Percentiles rank a stretch among this genome's conserved stretches.
Conservation (phyloP, 2,113 vertebrate genomes). For the Charina bottae region DNA sequence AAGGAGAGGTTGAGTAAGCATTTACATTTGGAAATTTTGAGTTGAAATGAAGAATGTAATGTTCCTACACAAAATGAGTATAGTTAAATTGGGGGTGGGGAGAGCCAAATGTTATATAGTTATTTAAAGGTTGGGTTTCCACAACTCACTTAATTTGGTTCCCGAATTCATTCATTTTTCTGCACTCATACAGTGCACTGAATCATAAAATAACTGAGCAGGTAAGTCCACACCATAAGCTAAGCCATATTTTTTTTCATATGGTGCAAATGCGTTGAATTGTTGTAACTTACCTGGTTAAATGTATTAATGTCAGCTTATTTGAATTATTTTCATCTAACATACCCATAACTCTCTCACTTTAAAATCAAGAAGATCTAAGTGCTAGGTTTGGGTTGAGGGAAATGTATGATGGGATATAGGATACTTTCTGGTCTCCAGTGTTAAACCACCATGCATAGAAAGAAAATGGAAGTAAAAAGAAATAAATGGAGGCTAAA, state of each 20-base stretch:
- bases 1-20: not conserved
- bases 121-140: not conserved
- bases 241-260: not conserved
- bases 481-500: no score
- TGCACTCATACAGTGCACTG: not conserved
- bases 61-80: not conserved
- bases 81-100: not conserved
- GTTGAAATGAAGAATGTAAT: not conserved
- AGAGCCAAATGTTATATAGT: not conserved
- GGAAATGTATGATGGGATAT: not conserved
- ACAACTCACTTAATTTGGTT: not conserved
- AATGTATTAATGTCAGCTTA: not conserved
- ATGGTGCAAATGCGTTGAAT: not conserved
- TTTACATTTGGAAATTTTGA: not conserved
- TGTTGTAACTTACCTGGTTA: not conserved
- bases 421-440: not conserved
- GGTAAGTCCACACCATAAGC: not conserved
- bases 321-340: not conserved
- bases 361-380: not conserved
- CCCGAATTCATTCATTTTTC: not conserved
- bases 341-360: not conserved
- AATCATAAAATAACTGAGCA: not conserved
- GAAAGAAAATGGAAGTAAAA: not conserved
- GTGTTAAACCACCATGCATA: not conserved
- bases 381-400: not conserved